phyloP scores from a whole-genome alignment of 2,113 vertebrate genomes.

The Tinamus guttatus region DNA sequence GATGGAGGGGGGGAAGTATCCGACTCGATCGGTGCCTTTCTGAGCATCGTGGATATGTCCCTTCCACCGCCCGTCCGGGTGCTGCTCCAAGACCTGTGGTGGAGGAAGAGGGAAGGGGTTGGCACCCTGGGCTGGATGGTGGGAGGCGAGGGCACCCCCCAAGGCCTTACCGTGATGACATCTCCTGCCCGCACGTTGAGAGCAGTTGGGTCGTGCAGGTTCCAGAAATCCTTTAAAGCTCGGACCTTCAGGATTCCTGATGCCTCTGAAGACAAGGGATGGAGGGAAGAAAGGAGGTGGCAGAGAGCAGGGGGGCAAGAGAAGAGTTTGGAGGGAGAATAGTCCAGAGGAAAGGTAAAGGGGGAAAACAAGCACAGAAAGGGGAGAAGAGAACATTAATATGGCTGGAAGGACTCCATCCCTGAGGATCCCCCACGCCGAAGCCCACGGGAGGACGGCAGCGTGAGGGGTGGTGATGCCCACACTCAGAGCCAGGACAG shows the following conservation, averaged over 20 bases:
- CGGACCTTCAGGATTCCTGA: slow-evolving; percentile 93
- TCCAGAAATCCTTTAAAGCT: slow-evolving; percentile 97
- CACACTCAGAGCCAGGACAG: background rate
- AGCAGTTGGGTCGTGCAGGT: slow-evolving; percentile 94
- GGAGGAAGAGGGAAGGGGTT: background rate
- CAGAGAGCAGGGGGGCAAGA: background rate
- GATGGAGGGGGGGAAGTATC: slow-evolving; percentile 94
- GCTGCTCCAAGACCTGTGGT: slow-evolving; percentile 92
- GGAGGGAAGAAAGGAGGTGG: background rate
- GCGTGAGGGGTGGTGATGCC: background rate
- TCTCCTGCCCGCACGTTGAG: slow-evolving; percentile 94
- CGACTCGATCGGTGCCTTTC: slow-evolving; percentile 91
- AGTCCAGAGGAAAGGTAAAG: background rate
- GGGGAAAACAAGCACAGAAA: background rate
- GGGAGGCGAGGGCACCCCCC: background rate
- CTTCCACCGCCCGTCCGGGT: slow-evolving; percentile 93
- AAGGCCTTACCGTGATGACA: slow-evolving; percentile 88
- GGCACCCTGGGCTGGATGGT: background rate
- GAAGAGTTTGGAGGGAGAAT: background rate
- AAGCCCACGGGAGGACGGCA: fast-evolving
- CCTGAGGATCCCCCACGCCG: no score
- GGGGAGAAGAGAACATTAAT: slow-evolving; percentile 6
- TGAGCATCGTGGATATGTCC: slow-evolving; percentile 92
- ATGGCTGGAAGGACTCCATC: background rate
- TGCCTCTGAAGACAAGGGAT: slow-evolving; percentile 84